These are phyloP conservation scores for Myocastor coypus DNA, from an alignment of 2,113 vertebrate genomes.

Conservation along the genomic window DNA sequence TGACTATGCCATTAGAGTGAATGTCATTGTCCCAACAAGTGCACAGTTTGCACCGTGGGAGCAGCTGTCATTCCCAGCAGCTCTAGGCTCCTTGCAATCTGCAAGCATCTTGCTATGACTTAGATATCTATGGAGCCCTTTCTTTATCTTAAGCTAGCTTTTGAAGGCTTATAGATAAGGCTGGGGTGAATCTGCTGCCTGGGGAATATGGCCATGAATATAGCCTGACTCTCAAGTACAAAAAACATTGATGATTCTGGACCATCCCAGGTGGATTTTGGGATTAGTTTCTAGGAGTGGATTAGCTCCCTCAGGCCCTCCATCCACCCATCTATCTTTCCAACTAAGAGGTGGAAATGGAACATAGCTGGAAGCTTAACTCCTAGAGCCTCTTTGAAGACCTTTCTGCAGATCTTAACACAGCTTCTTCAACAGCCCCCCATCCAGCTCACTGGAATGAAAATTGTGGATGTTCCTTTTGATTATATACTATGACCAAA, in stretches of 20 bases:
- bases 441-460: neutral
- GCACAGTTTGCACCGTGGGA: neutral
- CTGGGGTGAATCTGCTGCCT: neutral
- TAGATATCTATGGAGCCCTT: neutral
- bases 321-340: neutral
- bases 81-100: neutral
- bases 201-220: neutral
- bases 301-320: too few species aligned
- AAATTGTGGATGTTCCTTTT: neutral
- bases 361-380: neutral
- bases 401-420: neutral
- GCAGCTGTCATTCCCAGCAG: neutral
- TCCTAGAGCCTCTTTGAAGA: neutral
- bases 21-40: neutral
- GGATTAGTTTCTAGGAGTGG: neutral
- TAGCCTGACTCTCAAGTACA: neutral
- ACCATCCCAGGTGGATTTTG: accelerated
- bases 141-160: neutral
- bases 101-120: neutral
- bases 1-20: neutral
- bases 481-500: neutral
- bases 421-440: neutral
- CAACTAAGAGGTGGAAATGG: neutral
- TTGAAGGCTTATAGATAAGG: neutral
- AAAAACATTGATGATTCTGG: neutral